Conservation (phyloP, 2,797 vertebrate species). For the Etheostoma nigrum region DNA sequence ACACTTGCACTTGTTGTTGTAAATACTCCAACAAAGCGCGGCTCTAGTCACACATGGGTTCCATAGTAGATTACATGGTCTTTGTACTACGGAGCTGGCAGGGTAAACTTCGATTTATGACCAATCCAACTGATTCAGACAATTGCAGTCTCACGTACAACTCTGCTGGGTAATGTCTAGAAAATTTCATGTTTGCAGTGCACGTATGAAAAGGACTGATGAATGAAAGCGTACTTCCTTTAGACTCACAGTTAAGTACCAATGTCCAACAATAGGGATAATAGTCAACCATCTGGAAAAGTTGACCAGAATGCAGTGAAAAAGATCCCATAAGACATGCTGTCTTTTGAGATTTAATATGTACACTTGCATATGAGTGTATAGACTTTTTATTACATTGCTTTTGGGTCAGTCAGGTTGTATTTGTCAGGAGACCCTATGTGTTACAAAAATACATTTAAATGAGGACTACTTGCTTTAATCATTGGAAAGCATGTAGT, state of each 20-base stretch:
- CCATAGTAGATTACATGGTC: too few relatives aligned
- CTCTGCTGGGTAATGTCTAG: too few relatives aligned
- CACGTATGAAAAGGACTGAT: too few relatives aligned
- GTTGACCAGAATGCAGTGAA: neutral
- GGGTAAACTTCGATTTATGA: too few relatives aligned
- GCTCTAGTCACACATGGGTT: too few relatives aligned
- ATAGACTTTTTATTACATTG: neutral
- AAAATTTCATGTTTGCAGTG: too few relatives aligned
- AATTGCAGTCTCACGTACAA: too few relatives aligned
- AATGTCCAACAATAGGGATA: neutral
- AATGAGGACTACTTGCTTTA: constrained; percentile 16
- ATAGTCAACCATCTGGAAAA: neutral
- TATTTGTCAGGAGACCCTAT: neutral
- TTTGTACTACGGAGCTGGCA: too few relatives aligned
- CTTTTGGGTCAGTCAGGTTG: neutral
- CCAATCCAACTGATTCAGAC: too few relatives aligned
- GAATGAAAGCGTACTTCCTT: neutral
- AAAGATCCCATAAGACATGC: neutral
- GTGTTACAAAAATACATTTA: constrained; percentile 16
- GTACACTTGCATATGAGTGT: neutral
- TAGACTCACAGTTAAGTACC: neutral
- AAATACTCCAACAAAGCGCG: too few relatives aligned
- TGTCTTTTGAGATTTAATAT: neutral
- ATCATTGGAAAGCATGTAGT: constrained; percentile 3
- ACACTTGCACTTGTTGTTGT: too few relatives aligned